Evolutionary conservation across 2,888 invertebrate genomes (phyloP).

Genomic region (Eristalis intricaria): DNA sequence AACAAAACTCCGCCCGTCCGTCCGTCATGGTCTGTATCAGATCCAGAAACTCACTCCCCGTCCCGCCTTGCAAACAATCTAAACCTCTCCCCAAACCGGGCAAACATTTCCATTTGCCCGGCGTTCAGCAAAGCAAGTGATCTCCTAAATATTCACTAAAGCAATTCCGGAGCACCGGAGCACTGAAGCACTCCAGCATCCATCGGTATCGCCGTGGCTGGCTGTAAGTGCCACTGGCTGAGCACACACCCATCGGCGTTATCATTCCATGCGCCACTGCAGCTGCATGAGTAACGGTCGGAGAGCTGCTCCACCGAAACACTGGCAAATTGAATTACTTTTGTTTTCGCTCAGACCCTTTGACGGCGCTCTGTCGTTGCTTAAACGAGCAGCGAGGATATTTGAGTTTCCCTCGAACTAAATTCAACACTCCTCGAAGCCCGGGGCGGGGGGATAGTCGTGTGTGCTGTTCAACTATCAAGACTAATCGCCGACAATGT

Average conservation of each 20-base stretch:
- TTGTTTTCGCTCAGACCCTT: conserved; percentile 44
- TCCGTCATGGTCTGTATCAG: too few relatives aligned
- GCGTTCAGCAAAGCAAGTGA: neutral
- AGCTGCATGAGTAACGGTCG: too few relatives aligned
- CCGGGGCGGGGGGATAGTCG: neutral
- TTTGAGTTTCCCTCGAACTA: neutral
- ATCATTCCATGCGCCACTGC: neutral
- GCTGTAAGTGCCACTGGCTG: neutral
- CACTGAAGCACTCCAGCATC: neutral
- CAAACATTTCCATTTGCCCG: conserved; percentile 2
- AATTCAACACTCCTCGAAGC: neutral
- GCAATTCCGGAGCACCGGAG: neutral
- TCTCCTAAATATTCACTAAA: neutral
- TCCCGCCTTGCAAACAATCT: neutral
- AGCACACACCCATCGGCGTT: neutral
- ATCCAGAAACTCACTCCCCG: neutral
- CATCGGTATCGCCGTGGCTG: neutral
- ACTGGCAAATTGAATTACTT: conserved; percentile 59
- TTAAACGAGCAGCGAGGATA: neutral
- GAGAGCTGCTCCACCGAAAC: too few relatives aligned
- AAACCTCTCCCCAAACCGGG: neutral
- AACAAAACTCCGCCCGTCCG: neutral
- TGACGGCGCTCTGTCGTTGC: neutral
- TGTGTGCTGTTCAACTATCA: neutral
- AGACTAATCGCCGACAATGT: neutral